A percentile compares a stretch with the other conserved stretches of the same genome.
Evolutionary conservation across 2,888 invertebrate genomes (phyloP).

Genomic region (Linyphia triangularis): DNA sequence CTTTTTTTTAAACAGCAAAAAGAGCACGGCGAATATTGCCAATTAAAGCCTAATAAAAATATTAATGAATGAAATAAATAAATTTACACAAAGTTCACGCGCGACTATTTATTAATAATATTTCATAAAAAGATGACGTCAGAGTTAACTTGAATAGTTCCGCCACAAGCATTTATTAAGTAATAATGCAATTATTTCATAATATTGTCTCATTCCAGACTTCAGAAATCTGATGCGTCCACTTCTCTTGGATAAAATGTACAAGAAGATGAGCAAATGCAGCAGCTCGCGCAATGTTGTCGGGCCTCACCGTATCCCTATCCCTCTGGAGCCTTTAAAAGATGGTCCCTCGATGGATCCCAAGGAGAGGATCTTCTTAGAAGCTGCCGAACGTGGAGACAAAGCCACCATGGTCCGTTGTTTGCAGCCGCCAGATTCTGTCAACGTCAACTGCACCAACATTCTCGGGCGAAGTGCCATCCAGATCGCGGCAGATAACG

Average conservation of each 20-base stretch:
- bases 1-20: too few relatives aligned
- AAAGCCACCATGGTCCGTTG: slow-evolving; percentile 81
- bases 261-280: slow-evolving; percentile 69
- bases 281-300: slow-evolving; percentile 45
- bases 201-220: too few relatives aligned
- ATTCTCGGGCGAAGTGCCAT: slow-evolving; percentile 82
- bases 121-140: too few relatives aligned
- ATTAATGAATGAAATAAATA: too few relatives aligned
- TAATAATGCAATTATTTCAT: too few relatives aligned
- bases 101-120: too few relatives aligned
- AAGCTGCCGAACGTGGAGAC: slow-evolving; percentile 83
- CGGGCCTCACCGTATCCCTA: slow-evolving; percentile 75
- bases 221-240: slow-evolving; percentile 59
- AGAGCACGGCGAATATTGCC: too few relatives aligned
- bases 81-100: too few relatives aligned
- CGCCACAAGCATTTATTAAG: too few relatives aligned
- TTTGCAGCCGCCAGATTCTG: slow-evolving; percentile 79
- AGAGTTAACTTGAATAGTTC: too few relatives aligned
- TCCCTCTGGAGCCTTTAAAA: slow-evolving; percentile 78
- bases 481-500: slow-evolving; percentile 82
- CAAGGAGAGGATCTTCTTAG: slow-evolving; percentile 81
- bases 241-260: slow-evolving; percentile 67
- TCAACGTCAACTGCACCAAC: slow-evolving; percentile 82
- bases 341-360: slow-evolving; percentile 80
- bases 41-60: too few relatives aligned